Evolutionary conservation across 2,888 invertebrate genomes (phyloP), one percentile per base, ranked within the genome.

Genomic region (Autographa gamma): DNA sequence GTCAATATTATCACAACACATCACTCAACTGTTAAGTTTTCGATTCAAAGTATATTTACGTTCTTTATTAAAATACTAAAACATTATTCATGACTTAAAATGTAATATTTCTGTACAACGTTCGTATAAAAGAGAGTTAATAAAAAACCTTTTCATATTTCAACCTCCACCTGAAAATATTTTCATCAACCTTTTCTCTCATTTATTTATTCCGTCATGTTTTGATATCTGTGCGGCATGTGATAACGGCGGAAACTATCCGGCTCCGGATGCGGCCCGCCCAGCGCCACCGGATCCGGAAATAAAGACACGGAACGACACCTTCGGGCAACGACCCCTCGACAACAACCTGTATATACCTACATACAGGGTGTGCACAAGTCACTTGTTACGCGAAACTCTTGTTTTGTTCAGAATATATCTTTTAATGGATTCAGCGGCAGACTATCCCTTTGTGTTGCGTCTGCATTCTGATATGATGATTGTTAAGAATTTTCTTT

Each of bases 241-340:
- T 80, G 78, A 85, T 79, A 85, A 82, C 77, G 74, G 73, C 82
- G 88, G 85, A 84, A 81, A 77, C 80, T 82, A 86, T 82, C 76
- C 73, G 75, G 56, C 73, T 74, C 67, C 80, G 85, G 83, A 80
- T 66, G 77, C 70, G 70, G 80, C 63, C 63, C 77, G 67, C 61
- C 63, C 76, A 32, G 19, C 63, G 31, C 66, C 56, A 70, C 73
- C 85, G 85, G 88, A 83, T 80, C 43, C 80, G 85, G 88, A 86
- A 83, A 83, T 82, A 82, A 77, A 81, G 78, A 76, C 79, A 77
- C 74, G 71, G 65, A 74, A 63, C 71, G 84, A 85, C 82, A 85
- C 87, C 84, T 86, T 69, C 74, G 80, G 81, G 76, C 77, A 72
- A 71, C 80, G 79, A 80, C 80, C 79, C 62, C 67, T 59, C 69